Percentiles rank a stretch among this genome's conserved stretches.
Conservation (phyloP, 2,888 invertebrate genomes). For the Apotomis turbidana region DNA sequence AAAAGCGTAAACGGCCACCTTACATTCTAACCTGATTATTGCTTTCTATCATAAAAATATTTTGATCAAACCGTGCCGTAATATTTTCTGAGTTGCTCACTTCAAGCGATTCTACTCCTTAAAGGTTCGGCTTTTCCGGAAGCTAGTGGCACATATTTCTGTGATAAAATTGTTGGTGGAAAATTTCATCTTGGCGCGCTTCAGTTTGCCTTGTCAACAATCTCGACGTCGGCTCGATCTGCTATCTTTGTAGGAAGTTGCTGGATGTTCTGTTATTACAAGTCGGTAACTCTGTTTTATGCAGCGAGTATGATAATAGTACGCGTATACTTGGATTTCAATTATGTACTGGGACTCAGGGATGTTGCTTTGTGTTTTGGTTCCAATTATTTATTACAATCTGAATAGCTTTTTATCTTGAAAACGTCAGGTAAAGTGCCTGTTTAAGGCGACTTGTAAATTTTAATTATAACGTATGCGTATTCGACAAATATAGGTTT, state of each 20-base stretch:
- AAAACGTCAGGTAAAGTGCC: too few relatives aligned
- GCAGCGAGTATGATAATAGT: neutral
- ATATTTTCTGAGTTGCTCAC: conserved; percentile 30
- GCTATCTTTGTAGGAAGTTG: conserved; percentile 37
- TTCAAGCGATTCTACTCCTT: conserved; percentile 43
- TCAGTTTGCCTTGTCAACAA: conserved; percentile 50
- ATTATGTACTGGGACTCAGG: neutral
- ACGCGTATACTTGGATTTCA: neutral
- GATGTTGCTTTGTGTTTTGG: neutral
- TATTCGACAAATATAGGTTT: too few relatives aligned
- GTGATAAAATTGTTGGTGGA: conserved; percentile 50
- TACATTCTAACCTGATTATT: conserved; percentile 30
- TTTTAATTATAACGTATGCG: too few relatives aligned
- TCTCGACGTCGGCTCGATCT: conserved; percentile 25
- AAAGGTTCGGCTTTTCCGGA: conserved; percentile 42
- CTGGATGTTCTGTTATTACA: conserved; percentile 31
- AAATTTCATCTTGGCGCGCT: conserved; percentile 49
- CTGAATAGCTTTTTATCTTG: too few relatives aligned
- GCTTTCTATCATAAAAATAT: conserved; percentile 26
- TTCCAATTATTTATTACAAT: neutral
- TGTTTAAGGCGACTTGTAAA: too few relatives aligned
- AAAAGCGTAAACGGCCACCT: neutral
- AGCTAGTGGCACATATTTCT: conserved; percentile 44
- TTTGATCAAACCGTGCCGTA: conserved; percentile 43
- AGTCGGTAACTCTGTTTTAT: conserved; percentile 12